Conservation (phyloP, 2,797 vertebrate genomes). For the Petrocephalus schoutedeni region DNA sequence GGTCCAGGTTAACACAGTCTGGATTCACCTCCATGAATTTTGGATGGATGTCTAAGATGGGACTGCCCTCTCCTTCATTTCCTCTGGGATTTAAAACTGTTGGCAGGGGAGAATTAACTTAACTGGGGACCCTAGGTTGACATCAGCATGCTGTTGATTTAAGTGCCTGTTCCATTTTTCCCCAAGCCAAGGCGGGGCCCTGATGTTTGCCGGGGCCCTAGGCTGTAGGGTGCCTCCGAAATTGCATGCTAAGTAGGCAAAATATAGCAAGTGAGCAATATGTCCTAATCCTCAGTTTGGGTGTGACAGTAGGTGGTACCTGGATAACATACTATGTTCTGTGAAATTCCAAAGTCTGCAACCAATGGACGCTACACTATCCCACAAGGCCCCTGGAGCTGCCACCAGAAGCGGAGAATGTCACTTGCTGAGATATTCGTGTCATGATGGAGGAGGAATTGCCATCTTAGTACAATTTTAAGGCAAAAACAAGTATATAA, state of each 20-base stretch:
- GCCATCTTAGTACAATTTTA: too few species aligned
- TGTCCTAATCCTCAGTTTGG: neutral
- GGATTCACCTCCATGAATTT: conserved; percentile 45
- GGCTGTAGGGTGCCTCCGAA: neutral
- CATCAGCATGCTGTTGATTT: neutral
- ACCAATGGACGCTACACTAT: neutral
- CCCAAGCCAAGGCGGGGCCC: neutral
- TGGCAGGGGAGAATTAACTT: conserved; percentile 38
- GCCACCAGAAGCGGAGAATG: neutral
- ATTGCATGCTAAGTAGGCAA: neutral
- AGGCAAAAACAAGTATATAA: too few species aligned
- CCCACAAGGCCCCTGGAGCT: neutral
- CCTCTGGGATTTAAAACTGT: conserved; percentile 49
- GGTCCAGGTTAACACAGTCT: neutral
- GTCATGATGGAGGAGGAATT: neutral
- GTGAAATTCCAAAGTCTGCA: neutral
- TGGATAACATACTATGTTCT: too few species aligned
- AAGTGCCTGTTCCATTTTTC: neutral
- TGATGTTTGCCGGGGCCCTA: neutral
- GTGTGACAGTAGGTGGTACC: neutral
- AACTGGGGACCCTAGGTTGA: conserved; percentile 7
- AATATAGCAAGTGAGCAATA: neutral
- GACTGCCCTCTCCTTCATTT: conserved; percentile 41
- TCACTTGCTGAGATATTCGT: neutral
- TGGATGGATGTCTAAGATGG: conserved; percentile 56